Percentiles rank a stretch among this genome's conserved stretches.
These are phyloP conservation scores for Bovichtus diacanthus DNA, from an alignment of 2,797 vertebrate genomes.

Conservation along the genomic window DNA sequence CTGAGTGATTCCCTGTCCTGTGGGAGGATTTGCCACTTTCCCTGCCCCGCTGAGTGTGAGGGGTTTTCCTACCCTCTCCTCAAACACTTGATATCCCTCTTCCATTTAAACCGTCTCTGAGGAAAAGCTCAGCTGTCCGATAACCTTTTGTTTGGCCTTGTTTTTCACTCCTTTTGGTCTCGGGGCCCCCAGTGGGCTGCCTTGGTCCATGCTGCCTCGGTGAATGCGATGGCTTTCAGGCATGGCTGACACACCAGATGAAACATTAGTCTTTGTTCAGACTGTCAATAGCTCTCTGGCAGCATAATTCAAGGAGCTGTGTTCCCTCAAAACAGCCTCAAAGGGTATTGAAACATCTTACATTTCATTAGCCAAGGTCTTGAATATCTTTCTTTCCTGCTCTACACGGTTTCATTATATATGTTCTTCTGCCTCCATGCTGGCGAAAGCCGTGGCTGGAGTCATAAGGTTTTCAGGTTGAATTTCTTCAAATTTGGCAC, in stretches of 20 bases:
- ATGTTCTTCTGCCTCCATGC: too few species aligned
- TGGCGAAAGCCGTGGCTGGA: too few species aligned
- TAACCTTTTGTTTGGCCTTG: conserved; percentile 1
- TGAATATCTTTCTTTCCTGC: neutral
- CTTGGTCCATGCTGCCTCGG: neutral
- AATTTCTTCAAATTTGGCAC: too few species aligned
- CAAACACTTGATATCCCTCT: neutral
- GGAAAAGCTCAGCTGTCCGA: neutral
- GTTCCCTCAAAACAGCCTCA: neutral
- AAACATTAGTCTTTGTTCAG: conserved; percentile 17
- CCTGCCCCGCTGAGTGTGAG: neutral
- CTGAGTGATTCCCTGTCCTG: neutral
- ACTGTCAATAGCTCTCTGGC: neutral
- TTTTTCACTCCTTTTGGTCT: neutral
- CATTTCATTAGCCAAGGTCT: neutral
- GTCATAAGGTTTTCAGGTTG: too few species aligned
- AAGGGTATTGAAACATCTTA: neutral
- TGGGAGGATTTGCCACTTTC: neutral
- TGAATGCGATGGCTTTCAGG: neutral
- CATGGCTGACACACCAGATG: neutral
- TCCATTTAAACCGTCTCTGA: neutral
- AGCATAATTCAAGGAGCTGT: conserved; percentile 15
- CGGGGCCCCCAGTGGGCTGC: neutral
- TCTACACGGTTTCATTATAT: neutral
- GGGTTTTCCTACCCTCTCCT: neutral